These are phyloP conservation scores for Diplazon laetatorius DNA, from an alignment of 2,888 invertebrate genomes.

Conservation along the genomic window DNA sequence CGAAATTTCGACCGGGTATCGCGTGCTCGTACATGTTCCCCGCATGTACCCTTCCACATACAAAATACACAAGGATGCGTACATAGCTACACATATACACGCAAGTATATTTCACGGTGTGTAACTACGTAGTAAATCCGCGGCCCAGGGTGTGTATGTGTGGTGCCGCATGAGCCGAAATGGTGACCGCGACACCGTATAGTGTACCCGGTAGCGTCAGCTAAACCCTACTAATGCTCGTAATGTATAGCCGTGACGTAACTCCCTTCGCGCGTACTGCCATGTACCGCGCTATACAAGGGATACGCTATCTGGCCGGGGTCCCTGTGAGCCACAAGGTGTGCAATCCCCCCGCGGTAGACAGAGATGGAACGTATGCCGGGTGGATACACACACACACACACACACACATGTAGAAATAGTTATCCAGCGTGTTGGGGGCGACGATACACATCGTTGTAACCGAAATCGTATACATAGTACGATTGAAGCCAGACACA, in stretches of 20 bases:
- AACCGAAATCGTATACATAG: conserved; percentile 41
- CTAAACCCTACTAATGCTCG: conserved; percentile 77
- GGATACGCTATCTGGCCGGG: conserved; percentile 12
- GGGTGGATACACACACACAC: too few species aligned
- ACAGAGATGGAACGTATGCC: background rate
- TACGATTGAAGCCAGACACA: conserved; percentile 58
- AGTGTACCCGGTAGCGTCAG: conserved; percentile 62
- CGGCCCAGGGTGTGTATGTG: conserved; percentile 18
- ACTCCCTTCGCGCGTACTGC: conserved; percentile 40
- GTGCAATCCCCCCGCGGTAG: conserved; percentile 39
- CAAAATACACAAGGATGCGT: too few species aligned
- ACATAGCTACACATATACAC: background rate
- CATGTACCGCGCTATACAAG: conserved; percentile 28
- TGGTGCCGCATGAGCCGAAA: conserved; percentile 68
- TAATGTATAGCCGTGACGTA: conserved; percentile 74
- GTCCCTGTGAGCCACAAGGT: conserved; percentile 44
- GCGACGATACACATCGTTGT: conserved; percentile 21
- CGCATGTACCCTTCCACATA: too few species aligned
- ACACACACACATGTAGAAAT: conserved; percentile 15
- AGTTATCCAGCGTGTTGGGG: background rate
- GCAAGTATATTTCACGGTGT: background rate
- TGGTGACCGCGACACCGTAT: conserved; percentile 73
- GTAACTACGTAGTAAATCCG: background rate
- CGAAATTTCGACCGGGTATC: conserved; percentile 7
- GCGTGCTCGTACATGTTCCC: too few species aligned